phyloP scores from a whole-genome alignment of 1,140 invertebrate species.

The Apis cerana region DNA sequence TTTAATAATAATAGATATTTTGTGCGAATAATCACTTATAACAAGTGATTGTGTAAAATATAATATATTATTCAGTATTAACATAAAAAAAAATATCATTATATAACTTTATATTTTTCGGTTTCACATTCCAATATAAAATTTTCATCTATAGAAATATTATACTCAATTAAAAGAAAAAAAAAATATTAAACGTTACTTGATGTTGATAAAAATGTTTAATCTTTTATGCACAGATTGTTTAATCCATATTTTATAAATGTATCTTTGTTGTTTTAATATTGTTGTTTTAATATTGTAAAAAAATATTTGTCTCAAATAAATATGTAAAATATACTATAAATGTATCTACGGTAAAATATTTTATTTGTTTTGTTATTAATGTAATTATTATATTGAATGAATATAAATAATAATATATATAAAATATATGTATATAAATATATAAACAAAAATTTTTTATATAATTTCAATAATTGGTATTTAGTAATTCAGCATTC shows the following conservation, averaged over 20 bases:
- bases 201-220: neutral
- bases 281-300: constrained; percentile 12
- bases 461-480: too few relatives aligned
- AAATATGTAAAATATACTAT: constrained; percentile 18
- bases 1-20: constrained; percentile 39
- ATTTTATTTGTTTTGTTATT: constrained; percentile 10
- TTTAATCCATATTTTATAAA: neutral
- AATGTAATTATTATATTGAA: constrained; percentile 18
- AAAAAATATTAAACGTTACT: constrained; percentile 13
- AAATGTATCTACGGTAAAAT: neutral
- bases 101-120: constrained; percentile 68
- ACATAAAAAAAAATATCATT: constrained; percentile 67
- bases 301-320: constrained; percentile 33
- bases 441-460: neutral
- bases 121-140: constrained; percentile 75
- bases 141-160: constrained; percentile 56
- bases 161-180: neutral
- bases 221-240: neutral
- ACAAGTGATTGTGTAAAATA: constrained; percentile 73
- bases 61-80: constrained; percentile 80
- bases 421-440: too few relatives aligned
- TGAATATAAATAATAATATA: constrained; percentile 5
- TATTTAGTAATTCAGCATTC: too few relatives aligned
- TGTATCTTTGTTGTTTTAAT: constrained; percentile 15
- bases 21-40: constrained; percentile 52